Evolutionary conservation across 2,113 vertebrate genomes (phyloP).

Genomic region (Planiliza haematocheilus): DNA sequence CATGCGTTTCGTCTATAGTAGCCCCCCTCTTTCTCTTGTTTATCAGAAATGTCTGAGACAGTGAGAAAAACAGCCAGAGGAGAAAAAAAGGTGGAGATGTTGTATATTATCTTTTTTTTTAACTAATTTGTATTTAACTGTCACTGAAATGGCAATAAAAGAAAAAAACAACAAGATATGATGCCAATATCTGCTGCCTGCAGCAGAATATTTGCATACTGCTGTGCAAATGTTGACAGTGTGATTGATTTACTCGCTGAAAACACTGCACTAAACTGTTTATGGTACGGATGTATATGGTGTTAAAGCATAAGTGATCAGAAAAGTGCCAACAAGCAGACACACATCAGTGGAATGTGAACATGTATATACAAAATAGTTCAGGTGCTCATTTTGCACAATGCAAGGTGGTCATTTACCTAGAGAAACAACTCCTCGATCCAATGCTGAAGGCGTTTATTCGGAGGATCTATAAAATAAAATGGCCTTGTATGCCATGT

Average conservation of each 20-base stretch:
- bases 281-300: not conserved
- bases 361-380: not conserved
- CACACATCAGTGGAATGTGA: too few relatives aligned
- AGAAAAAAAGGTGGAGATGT: not conserved
- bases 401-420: not conserved
- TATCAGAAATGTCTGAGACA: constrained; percentile 65
- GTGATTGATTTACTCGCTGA: not conserved
- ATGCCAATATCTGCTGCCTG: not conserved
- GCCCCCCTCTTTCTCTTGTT: constrained; percentile 70
- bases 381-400: not conserved
- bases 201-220: constrained; percentile 9
- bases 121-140: not conserved
- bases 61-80: constrained; percentile 17
- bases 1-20: constrained; percentile 5
- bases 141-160: not conserved
- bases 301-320: not conserved
- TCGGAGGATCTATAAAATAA: too few relatives aligned
- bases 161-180: not conserved
- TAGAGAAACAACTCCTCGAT: not conserved
- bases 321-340: not conserved
- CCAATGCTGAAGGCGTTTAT: not conserved
- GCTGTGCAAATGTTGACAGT: constrained; percentile 27
- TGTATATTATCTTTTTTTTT: not conserved
- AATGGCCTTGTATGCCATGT: too few relatives aligned
- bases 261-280: not conserved